A percentile compares a stretch with the other conserved stretches of the same genome.
phyloP scores from a whole-genome alignment of 2,797 vertebrate genomes.

The Ciconia nigra region DNA sequence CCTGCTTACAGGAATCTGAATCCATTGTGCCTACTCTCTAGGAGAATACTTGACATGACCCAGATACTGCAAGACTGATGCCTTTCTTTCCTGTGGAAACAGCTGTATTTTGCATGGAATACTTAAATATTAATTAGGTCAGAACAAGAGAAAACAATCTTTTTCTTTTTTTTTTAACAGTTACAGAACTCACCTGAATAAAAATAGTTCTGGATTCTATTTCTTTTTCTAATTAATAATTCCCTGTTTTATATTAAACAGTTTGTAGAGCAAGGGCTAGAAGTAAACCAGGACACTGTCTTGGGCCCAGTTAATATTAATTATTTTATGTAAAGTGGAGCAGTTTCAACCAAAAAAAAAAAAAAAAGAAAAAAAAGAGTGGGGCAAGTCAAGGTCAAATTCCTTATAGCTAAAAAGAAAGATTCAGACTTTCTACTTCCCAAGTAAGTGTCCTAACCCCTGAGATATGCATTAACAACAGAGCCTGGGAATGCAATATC shows the following conservation, averaged over 20 bases:
- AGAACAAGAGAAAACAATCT: not conserved
- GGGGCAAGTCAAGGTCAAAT: not conserved
- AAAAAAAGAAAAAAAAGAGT: fast-evolving
- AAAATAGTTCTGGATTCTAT: not conserved
- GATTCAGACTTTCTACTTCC: not conserved
- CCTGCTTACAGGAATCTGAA: not conserved
- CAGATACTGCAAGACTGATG: not conserved
- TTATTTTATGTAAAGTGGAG: not conserved
- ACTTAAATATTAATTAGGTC: not conserved
- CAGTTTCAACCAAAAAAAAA: not conserved
- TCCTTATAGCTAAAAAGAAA: not conserved
- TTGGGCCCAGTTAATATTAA: not conserved
- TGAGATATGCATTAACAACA: not conserved
- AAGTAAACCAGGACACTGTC: not conserved
- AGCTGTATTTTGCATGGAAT: not conserved
- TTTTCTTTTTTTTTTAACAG: not conserved
- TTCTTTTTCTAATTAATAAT: not conserved
- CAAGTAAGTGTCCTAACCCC: not conserved
- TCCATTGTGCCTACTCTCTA: not conserved
- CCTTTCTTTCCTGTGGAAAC: not conserved
- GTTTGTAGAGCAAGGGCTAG: not conserved
- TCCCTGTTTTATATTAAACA: not conserved
- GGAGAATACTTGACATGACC: not conserved
- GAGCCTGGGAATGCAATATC: not conserved
- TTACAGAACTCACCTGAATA: not conserved